A percentile compares a stretch with the other conserved stretches of the same genome.
phyloP scores from a whole-genome alignment of 2,113 vertebrate species.

The Gopherus flavomarginatus region DNA sequence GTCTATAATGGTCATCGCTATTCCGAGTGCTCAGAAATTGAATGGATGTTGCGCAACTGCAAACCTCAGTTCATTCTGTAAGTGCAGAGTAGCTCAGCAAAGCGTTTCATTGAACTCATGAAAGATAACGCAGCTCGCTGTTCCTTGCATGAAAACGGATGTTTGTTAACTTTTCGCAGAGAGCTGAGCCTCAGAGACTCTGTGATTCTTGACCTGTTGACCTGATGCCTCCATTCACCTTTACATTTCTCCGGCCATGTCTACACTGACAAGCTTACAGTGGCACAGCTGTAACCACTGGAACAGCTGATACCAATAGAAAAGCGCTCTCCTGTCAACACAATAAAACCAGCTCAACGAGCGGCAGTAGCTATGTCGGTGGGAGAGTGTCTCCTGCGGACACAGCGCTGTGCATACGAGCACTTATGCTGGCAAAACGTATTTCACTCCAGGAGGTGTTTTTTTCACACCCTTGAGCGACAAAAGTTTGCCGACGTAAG shows the following conservation, averaged over 20 bases:
- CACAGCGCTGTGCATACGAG: no score
- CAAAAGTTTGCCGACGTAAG: no score
- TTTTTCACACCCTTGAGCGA: no score
- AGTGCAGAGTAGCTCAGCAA: background rate
- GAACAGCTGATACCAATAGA: no score
- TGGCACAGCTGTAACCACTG: no score
- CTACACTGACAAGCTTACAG: background rate
- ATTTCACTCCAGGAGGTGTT: no score
- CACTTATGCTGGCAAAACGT: no score
- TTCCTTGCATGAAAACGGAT: background rate
- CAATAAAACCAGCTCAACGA: no score
- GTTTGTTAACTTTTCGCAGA: conserved; percentile 9
- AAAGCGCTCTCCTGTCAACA: no score
- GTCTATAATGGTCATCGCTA: conserved; percentile 22
- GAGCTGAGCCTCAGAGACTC: conserved; percentile 7
- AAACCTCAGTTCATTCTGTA: conserved; percentile 4
- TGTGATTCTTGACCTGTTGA: conserved; percentile 24
- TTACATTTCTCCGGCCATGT: background rate
- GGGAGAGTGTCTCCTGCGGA: no score
- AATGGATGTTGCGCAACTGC: background rate
- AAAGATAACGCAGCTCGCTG: background rate
- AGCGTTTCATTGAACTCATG: background rate
- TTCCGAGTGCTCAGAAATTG: conserved; percentile 34
- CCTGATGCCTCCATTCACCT: background rate
- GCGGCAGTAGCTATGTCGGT: no score